Evolutionary conservation across 2,113 vertebrate species (phyloP), one percentile per base, ranked within the genome.

Genomic region (Channa argus): DNA sequence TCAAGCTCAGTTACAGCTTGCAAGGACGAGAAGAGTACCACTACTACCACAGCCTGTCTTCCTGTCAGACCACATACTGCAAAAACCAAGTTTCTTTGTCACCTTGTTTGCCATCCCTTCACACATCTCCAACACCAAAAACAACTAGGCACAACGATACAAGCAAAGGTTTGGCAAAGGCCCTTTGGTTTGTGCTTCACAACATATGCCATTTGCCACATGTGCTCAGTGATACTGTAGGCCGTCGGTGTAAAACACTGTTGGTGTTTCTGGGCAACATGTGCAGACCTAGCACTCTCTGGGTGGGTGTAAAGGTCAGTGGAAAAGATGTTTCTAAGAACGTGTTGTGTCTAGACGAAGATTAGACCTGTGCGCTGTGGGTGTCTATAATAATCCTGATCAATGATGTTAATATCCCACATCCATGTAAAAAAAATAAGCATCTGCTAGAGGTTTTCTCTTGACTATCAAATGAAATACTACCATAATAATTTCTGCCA

Each of bases 1-100:
- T 90, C 83, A 83, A 83, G 78, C 74, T 76, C 72, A 84, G 79
- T 87, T 88, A 84, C 83, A 83, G 54, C 52, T 82, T 77, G 73
- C 74, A 56, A 82, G 62, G 77, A 85, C 71, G 78, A 75, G 53
- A 83, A 76, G 73, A 67, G 54, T 76, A 60, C 78, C 62, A 71
- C 76, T 52, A 69, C 80, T 56, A 75, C 80, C 70, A 50, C 54
- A 55, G 75, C 66, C 56, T 71, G 67, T 78, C 76, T 76, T 24
- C 24, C 72, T 80, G 59, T 79, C 80, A 80, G 74, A 59, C 59
- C 62, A 66, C 46, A 51, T 34, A 13, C 44, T 63, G 63, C 15
- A 58, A 58, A 83, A 81, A 85, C 69, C 24, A 77, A 6, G 47
- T 65, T 71, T 70, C 39, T 60, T 58, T 85, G 79, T 86, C 71